Base-by-base conservation (phyloP, 2,113 vertebrate species). In the Brachypteracias leptosomus region DNA sequence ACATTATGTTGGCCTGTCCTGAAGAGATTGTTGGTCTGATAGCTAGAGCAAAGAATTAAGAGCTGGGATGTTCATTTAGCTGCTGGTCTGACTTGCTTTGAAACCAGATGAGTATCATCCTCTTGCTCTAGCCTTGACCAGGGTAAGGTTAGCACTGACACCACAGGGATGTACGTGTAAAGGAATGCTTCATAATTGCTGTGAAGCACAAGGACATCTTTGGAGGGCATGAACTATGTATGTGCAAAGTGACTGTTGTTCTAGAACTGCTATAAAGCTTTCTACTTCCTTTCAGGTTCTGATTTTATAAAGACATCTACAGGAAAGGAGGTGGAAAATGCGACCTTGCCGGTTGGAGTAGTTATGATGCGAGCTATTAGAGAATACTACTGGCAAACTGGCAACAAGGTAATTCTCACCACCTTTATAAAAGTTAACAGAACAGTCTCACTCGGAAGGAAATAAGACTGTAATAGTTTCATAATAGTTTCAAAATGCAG, bases 261-360 rank as follows among this genome's bases (percentile, higher is more conserved):
- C 51, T 83, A 42, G 90, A 89, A 88, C 84, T 96, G 63, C 82
- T 72, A 2, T 72, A 52, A 81, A 89, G 28, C 57, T 80, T 85
- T 97, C 89, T 90, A 9, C 81, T 96, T 95, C 42, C 33, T 95
- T 94, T 63, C 97, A 99, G 99, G 99, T 94, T 99, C 99, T 25
- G 99, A 99, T 98, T 99, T 99, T 96, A 99, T 99, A 97, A 99
- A 99, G 97, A 99, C 99, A 0, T 99, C 99, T 24, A 99, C 99
- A 9, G 99, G 99, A 91, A 99, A 99, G 96, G 99, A 99, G 97
- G 94, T 98, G 1, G 98, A 99, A 86, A 99, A 99, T 4, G 99
- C 99, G 9, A 99, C 99, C 19, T 98, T 99, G 88, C 99, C 99
- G 1, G 98, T 99, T 5, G 99, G 99, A 83, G 84, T 99, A 68